Evolutionary conservation across 2,888 invertebrate genomes (phyloP).

Genomic region (Zygothrica quintamaculata): DNA sequence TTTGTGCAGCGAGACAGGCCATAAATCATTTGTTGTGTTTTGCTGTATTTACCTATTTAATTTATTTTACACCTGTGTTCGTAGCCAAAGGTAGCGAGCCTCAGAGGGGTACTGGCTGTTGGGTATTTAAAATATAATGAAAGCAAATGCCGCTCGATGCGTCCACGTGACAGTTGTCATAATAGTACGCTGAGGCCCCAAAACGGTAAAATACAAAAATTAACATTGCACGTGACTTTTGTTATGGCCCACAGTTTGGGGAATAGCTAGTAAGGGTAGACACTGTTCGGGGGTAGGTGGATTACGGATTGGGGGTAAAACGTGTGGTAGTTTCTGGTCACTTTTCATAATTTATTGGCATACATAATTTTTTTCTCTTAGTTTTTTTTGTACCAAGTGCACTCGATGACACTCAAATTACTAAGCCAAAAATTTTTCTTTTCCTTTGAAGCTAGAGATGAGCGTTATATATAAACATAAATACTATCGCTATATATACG

Average conservation of each 20-base stretch:
- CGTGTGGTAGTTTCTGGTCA: slow-evolving; percentile 2
- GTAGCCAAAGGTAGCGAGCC: background rate
- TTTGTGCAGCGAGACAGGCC: slow-evolving; percentile 44
- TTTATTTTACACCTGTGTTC: slow-evolving; percentile 49
- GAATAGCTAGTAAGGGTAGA: background rate
- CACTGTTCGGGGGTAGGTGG: background rate
- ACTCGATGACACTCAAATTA: slow-evolving; percentile 12
- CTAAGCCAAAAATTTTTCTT: slow-evolving; percentile 11
- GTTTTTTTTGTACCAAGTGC: no score
- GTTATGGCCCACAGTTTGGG: slow-evolving; percentile 37
- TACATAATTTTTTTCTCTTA: slow-evolving; percentile 37
- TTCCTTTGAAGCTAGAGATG: slow-evolving; percentile 3
- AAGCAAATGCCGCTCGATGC: slow-evolving; percentile 45
- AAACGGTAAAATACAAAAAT: slow-evolving; percentile 36
- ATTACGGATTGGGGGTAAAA: background rate
- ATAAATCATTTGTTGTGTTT: slow-evolving; percentile 49
- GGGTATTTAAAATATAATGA: slow-evolving; percentile 31
- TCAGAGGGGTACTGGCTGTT: background rate
- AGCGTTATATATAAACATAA: no score
- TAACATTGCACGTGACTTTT: slow-evolving; percentile 57
- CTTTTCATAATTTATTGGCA: slow-evolving; percentile 49
- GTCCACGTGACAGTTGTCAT: slow-evolving; percentile 59
- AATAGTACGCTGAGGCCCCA: slow-evolving; percentile 28
- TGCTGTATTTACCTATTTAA: slow-evolving; percentile 44
- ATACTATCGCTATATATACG: no score